Evolutionary conservation across 2,797 vertebrate species (phyloP).

Genomic region (Phataginus tricuspis): DNA sequence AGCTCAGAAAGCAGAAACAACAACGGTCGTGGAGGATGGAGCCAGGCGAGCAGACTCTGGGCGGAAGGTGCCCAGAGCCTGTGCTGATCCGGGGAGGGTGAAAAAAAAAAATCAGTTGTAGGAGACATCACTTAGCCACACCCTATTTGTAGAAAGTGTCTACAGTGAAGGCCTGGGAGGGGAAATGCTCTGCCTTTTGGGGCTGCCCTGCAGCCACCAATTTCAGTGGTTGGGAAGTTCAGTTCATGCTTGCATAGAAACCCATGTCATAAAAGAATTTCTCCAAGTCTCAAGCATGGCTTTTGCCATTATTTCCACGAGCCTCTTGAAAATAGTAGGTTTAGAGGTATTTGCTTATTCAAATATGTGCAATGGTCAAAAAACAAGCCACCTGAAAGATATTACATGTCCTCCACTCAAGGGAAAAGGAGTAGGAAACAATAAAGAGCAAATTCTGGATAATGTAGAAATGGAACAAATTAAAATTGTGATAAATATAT

Average conservation of each 20-base stretch:
- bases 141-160: background rate
- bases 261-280: background rate
- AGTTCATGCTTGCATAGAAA: background rate
- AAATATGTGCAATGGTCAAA: background rate
- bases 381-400: background rate
- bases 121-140: fast-evolving
- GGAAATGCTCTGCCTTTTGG: background rate
- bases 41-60: background rate
- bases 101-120: background rate
- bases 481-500: background rate
- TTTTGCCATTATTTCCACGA: background rate
- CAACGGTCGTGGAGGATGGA: background rate
- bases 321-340: background rate
- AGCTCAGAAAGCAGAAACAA: background rate
- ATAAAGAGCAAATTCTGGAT: background rate
- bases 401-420: background rate
- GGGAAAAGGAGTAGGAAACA: background rate
- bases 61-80: background rate
- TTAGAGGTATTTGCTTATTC: background rate
- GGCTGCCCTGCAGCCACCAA: background rate
- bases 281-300: background rate
- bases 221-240: background rate
- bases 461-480: background rate
- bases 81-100: background rate
- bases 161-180: fast-evolving